Evolutionary conservation across 2,113 vertebrate genomes (phyloP).

Genomic region (Aptenodytes forsteri): DNA sequence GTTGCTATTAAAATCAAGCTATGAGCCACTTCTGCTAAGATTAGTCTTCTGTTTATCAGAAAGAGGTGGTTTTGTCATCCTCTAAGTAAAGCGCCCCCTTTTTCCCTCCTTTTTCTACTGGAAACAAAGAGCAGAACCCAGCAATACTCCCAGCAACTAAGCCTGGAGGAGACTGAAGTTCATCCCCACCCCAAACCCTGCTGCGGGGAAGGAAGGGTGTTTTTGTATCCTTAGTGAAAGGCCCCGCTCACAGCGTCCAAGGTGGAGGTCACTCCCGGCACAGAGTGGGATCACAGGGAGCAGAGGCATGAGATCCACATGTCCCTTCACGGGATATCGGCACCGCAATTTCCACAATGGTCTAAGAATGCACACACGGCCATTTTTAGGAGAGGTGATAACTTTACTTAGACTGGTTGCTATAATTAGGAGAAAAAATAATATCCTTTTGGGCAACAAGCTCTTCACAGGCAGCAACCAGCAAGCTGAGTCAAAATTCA

Average conservation of each 20-base stretch:
- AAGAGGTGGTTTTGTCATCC: background rate
- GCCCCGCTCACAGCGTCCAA: rapidly evolving
- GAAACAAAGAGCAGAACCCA: background rate
- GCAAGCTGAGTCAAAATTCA: background rate
- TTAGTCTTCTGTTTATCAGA: background rate
- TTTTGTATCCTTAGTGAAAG: background rate
- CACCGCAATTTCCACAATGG: background rate
- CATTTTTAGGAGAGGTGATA: background rate
- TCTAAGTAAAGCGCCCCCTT: background rate
- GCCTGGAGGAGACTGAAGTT: background rate
- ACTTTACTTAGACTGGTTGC: background rate
- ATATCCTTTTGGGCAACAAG: background rate
- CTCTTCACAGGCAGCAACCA: background rate
- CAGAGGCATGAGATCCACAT: rapidly evolving
- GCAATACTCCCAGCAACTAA: background rate
- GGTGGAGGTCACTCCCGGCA: background rate
- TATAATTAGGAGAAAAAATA: background rate
- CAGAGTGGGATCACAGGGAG: background rate
- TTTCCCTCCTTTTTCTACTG: background rate
- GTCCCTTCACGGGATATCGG: background rate
- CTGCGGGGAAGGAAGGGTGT: background rate
- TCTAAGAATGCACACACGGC: background rate
- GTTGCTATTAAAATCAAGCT: background rate
- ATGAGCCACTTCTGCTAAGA: background rate
- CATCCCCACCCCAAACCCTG: background rate